A percentile compares a stretch with the other conserved stretches of the same genome.
phyloP scores from a whole-genome alignment of 2,888 invertebrate species.

The Poecilobothrus nobilitatus region DNA sequence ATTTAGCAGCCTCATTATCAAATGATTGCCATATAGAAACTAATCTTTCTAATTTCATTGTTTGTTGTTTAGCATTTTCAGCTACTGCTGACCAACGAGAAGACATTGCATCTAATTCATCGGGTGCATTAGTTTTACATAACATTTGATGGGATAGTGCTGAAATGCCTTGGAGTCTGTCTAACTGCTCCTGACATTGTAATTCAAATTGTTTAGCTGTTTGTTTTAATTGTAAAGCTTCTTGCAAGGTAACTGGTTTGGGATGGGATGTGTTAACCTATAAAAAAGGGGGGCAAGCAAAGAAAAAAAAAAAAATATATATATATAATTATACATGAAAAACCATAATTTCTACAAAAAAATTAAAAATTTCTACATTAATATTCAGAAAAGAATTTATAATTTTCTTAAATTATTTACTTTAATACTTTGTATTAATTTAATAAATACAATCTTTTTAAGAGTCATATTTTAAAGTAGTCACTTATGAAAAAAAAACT shows the following conservation, averaged over 20 bases:
- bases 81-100: conserved; percentile 80
- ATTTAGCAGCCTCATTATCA: conserved; percentile 64
- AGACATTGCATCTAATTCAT: conserved; percentile 75
- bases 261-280: conserved; percentile 40
- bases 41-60: conserved; percentile 67
- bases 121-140: conserved; percentile 66
- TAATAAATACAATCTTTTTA: too few relatives aligned
- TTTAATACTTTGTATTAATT: too few relatives aligned
- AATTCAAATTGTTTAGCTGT: conserved; percentile 63
- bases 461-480: too few relatives aligned
- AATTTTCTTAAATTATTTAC: too few relatives aligned
- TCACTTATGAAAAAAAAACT: too few relatives aligned
- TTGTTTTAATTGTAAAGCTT: conserved; percentile 70
- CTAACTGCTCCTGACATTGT: conserved; percentile 69
- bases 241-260: conserved; percentile 68
- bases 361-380: too few relatives aligned
- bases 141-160: conserved; percentile 66
- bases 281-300: neutral
- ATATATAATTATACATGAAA: too few relatives aligned
- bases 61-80: conserved; percentile 68
- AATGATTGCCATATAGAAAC: conserved; percentile 74
- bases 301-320: neutral
- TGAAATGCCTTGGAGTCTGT: conserved; percentile 64
- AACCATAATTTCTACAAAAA: too few relatives aligned
- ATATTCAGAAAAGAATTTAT: too few relatives aligned